Evolutionary conservation across 1,140 invertebrate genomes (phyloP).

Genomic region (Hormaphis cornu): DNA sequence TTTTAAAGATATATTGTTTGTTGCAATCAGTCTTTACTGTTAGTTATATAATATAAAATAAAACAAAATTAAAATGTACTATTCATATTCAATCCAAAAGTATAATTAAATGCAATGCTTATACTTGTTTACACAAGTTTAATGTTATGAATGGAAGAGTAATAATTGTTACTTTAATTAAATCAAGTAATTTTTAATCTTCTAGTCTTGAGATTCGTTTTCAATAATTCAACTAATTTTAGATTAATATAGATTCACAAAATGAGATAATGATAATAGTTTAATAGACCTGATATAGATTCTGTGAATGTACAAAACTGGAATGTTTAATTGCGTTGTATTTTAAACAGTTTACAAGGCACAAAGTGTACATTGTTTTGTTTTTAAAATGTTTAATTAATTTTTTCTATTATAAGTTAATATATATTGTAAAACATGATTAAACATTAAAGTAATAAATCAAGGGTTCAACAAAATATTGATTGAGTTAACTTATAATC

Average conservation of each 20-base stretch:
- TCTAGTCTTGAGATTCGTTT: background rate
- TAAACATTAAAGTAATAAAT: background rate
- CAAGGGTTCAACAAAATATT: too few relatives aligned
- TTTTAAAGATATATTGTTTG: background rate
- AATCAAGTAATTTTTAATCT: background rate
- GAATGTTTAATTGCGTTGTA: background rate
- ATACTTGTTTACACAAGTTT: too few relatives aligned
- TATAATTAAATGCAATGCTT: too few relatives aligned
- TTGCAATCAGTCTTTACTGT: background rate
- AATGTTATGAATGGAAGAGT: too few relatives aligned
- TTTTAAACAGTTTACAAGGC: conserved; percentile 3
- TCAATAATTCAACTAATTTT: too few relatives aligned
- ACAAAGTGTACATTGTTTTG: conserved; percentile 22
- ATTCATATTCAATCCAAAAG: too few relatives aligned
- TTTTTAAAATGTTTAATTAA: background rate
- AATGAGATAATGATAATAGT: background rate
- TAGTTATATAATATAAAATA: background rate
- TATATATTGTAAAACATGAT: background rate
- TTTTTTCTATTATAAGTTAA: background rate
- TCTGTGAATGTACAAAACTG: background rate
- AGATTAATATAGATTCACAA: too few relatives aligned
- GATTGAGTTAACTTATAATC: too few relatives aligned
- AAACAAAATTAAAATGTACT: background rate
- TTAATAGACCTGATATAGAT: background rate
- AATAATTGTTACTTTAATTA: background rate